Conservation (phyloP, 2,888 invertebrate genomes). For the Meandrusa payeni region DNA sequence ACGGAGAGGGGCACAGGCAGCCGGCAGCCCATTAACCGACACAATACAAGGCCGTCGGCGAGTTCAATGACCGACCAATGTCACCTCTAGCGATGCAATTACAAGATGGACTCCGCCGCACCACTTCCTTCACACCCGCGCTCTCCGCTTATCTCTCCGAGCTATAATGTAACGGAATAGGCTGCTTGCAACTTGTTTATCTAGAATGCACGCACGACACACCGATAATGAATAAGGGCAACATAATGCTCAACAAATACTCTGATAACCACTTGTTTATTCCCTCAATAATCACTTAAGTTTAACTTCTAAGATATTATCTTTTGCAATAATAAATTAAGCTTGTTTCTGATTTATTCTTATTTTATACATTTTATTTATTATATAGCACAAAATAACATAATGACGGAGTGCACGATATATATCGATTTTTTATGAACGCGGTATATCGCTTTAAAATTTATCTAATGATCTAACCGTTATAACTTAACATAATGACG, state of each 20-base stretch:
- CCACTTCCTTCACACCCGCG: conserved; percentile 31
- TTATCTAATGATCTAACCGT: no score
- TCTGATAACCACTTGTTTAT: conserved; percentile 14
- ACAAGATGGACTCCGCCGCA: conserved; percentile 42
- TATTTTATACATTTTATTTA: no score
- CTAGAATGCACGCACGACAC: conserved; percentile 38
- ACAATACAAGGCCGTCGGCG: conserved; percentile 41
- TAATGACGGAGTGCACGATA: no score
- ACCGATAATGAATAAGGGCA: conserved; percentile 25
- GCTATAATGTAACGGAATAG: conserved; percentile 27
- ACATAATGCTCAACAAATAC: conserved; percentile 13
- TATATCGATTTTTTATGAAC: no score
- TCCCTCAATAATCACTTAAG: no score
- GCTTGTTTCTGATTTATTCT: no score
- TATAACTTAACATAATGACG: no score
- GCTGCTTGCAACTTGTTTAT: conserved; percentile 38
- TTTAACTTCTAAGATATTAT: no score
- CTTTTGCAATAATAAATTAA: no score
- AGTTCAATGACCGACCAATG: conserved; percentile 66
- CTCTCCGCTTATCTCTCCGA: conserved; percentile 30
- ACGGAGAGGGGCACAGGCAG: conserved; percentile 18
- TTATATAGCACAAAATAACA: no score
- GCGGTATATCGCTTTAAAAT: no score
- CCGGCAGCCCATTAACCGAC: conserved; percentile 36
- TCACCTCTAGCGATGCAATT: conserved; percentile 63